These are phyloP conservation scores for Mamestra brassicae DNA, from an alignment of 2,888 invertebrate species.

Conservation along the genomic window DNA sequence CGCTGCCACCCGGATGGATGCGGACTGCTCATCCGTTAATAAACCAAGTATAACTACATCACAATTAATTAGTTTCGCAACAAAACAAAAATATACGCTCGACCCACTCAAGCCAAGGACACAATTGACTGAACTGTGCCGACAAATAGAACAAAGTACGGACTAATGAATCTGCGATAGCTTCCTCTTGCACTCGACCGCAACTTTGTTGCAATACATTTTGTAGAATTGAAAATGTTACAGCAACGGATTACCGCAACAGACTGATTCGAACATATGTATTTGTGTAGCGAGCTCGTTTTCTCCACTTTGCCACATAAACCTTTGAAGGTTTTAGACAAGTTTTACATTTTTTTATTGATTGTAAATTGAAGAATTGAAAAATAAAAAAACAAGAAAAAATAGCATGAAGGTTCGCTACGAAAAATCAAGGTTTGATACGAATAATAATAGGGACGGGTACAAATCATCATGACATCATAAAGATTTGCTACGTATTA, in stretches of 20 bases:
- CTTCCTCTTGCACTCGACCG: constrained; percentile 6
- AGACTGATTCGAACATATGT: neutral
- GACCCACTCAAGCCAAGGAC: neutral
- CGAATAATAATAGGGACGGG: neutral
- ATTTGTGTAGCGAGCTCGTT: no score
- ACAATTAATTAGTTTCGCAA: no score
- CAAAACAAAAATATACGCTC: neutral
- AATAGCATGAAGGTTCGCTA: neutral
- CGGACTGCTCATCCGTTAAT: neutral
- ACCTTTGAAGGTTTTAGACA: no score
- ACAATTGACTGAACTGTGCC: neutral
- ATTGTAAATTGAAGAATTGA: no score
- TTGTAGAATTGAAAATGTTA: neutral
- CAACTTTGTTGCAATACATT: neutral
- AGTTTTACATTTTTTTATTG: no score
- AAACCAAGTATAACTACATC: neutral
- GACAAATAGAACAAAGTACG: constrained; percentile 37
- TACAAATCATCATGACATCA: neutral
- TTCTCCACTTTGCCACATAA: no score
- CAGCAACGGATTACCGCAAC: constrained; percentile 6
- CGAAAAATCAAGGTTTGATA: neutral
- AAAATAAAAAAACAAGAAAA: no score
- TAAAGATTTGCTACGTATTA: neutral
- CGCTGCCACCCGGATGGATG: no score
- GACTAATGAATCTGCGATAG: constrained; percentile 27